Percentiles rank a stretch among this genome's conserved stretches.
phyloP scores from a whole-genome alignment of 1,140 invertebrate species.

The Diplogasteroides magnus region DNA sequence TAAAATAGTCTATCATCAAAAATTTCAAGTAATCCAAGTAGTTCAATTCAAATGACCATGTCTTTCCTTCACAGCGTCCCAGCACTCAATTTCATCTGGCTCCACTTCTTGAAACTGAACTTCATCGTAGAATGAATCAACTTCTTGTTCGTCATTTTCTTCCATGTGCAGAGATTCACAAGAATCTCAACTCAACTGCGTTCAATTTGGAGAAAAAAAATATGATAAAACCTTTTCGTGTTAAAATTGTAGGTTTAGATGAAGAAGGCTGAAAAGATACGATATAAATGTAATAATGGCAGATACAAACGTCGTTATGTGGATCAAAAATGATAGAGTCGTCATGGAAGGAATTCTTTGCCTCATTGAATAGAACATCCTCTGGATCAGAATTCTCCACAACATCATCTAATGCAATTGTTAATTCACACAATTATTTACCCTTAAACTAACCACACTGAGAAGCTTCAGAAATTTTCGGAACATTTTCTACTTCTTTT shows the following conservation, averaged over 20 bases:
- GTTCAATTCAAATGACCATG: not conserved
- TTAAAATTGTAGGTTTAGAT: not conserved
- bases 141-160: not conserved
- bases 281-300: not conserved
- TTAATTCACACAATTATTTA: not conserved
- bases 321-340: constrained; percentile 1
- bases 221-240: not conserved
- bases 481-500: not conserved
- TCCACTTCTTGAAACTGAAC: no score
- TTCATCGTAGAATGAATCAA: constrained; percentile 18
- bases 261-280: not conserved
- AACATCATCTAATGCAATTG: constrained; percentile 3
- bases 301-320: not conserved
- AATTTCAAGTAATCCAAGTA: constrained; percentile 1
- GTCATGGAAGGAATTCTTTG: not conserved
- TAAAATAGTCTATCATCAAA: not conserved
- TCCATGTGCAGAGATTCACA: constrained; percentile 6
- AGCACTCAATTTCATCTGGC: not conserved
- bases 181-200: no score
- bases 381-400: not conserved
- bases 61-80: not conserved
- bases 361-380: not conserved
- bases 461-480: no score
- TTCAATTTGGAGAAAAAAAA: not conserved
- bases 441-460: no score